A percentile compares a stretch with the other conserved stretches of the same genome.
These are phyloP conservation scores for Plemyria rubiginata DNA, from an alignment of 2,888 invertebrate species.

Conservation along the genomic window DNA sequence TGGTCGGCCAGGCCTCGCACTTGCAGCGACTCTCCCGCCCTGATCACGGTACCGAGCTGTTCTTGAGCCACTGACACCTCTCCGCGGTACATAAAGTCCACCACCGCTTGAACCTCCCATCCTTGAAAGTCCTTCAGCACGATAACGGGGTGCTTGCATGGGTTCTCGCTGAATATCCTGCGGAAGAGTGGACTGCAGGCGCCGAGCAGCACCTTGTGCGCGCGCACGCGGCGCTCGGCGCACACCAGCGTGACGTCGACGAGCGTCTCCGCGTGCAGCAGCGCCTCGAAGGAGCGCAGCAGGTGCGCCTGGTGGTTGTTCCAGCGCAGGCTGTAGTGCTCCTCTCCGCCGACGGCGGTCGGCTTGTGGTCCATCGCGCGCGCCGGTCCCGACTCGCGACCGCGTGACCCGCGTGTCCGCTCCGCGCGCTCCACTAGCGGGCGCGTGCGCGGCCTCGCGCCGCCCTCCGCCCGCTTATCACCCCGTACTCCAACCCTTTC, in stretches of 20 bases:
- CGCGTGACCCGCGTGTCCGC: conserved; percentile 70
- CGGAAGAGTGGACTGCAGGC: conserved; percentile 96
- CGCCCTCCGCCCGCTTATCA: conserved; percentile 73
- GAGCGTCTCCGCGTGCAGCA: conserved; percentile 93
- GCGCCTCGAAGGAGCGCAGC: conserved; percentile 94
- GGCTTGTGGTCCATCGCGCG: conserved; percentile 81
- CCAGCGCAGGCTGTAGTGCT: conserved; percentile 96
- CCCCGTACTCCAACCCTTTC: conserved; percentile 78
- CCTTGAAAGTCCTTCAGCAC: conserved; percentile 95
- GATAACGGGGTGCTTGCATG: conserved; percentile 97
- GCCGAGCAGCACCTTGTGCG: conserved; percentile 96
- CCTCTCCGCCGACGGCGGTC: conserved; percentile 81
- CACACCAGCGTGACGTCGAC: conserved; percentile 96
- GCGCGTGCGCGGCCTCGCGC: conserved; percentile 76
- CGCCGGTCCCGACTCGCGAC: conserved; percentile 71
- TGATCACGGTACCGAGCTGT: conserved; percentile 92
- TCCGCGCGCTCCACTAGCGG: conserved; percentile 54
- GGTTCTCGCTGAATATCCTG: conserved; percentile 94
- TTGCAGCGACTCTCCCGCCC: conserved; percentile 94
- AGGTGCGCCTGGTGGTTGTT: conserved; percentile 97
- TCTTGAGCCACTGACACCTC: conserved; percentile 95
- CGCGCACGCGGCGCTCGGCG: conserved; percentile 92
- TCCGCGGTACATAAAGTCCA: conserved; percentile 97
- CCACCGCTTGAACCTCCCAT: conserved; percentile 95
- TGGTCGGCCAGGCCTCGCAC: conserved; percentile 91